Conservation (phyloP, 2,797 vertebrate species). For the Sphaeramia orbicularis region DNA sequence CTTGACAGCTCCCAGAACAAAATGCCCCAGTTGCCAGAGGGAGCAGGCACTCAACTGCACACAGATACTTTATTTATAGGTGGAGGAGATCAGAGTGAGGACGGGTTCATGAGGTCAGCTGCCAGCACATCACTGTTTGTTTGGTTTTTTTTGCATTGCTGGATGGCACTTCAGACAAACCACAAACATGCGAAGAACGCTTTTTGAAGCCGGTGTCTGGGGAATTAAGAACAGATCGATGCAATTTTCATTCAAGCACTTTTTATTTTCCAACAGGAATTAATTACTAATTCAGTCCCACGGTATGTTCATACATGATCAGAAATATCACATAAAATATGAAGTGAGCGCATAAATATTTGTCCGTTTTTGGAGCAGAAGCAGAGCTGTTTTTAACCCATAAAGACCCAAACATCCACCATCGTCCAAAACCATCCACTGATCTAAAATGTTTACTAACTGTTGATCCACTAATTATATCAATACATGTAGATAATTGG, state of each 20-base stretch:
- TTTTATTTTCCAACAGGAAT: not conserved
- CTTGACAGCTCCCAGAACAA: conserved; percentile 73
- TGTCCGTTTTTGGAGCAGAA: not conserved
- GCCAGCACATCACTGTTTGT: conserved; percentile 37
- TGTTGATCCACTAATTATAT: too few species aligned
- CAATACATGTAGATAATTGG: too few species aligned
- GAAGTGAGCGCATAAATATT: not conserved
- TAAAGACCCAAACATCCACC: too few species aligned
- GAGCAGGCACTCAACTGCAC: conserved; percentile 54
- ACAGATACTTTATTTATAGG: conserved; percentile 71
- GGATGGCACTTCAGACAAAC: conserved; percentile 43
- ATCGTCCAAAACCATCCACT: too few species aligned
- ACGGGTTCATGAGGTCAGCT: conserved; percentile 56
- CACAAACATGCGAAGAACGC: conserved; percentile 18
- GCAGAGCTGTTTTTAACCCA: too few species aligned
- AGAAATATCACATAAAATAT: not conserved
- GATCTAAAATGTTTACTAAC: too few species aligned
- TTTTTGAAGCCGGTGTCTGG: conserved; percentile 12
- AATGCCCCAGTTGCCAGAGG: conserved; percentile 59
- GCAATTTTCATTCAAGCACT: conserved; percentile 4
- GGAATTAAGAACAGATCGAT: conserved; percentile 11
- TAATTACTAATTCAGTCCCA: not conserved
- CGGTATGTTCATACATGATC: not conserved
- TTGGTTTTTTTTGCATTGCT: conserved; percentile 33
- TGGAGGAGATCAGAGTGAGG: conserved; percentile 53